Base-by-base conservation (phyloP, 2,113 vertebrate species). In the Picathartes gymnocephalus region DNA sequence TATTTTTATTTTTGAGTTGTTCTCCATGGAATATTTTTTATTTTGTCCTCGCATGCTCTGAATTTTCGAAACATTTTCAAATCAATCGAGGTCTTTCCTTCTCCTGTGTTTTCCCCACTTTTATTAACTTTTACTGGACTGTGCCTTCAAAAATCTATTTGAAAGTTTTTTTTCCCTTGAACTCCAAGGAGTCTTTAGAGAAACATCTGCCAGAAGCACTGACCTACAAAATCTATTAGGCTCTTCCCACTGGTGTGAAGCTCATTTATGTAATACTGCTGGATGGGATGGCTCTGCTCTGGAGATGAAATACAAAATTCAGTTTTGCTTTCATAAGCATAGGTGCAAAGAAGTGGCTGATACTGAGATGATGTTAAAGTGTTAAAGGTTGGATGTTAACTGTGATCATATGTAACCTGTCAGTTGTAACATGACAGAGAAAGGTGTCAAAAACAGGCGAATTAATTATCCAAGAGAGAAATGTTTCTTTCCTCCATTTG, bases 1-100 rank as follows among this genome's bases (percentile, higher is more conserved):
- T 97, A 58, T 86, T 96, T 97, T 97, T 95, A 68, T 95, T 97
- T 96, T 83, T 95, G 73, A 57, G 70, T 94, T 95, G 86, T 45
- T 91, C 77, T 82, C 56, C 56, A 37, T 78, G 69, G 58, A 90
- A 71, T 95, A 72, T 61, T 64, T 79, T 77, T 82, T 33, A 39
- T 88, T 95, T 93, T 94, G 81, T 92, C 66, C 89, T 96, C 3
- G 1, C 2, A 9, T 93, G 77, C 68, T 35, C 82, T 81, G 39
- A 84, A 45, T 93, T 97, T 97, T 88, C 0, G 0, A 95, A 94
- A 90, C 22, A 16, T 42, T 96, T 97, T 96, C 40, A 95, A 93
- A 96, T 95, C 54, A 81, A 61, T 95, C 1, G 53, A 94, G 54
- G 39, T 90, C 83, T 61, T 95, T 95, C 48, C 53, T 87, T 97